Conservation (phyloP, 2,797 vertebrate species). For the Scyliorhinus canicula region DNA sequence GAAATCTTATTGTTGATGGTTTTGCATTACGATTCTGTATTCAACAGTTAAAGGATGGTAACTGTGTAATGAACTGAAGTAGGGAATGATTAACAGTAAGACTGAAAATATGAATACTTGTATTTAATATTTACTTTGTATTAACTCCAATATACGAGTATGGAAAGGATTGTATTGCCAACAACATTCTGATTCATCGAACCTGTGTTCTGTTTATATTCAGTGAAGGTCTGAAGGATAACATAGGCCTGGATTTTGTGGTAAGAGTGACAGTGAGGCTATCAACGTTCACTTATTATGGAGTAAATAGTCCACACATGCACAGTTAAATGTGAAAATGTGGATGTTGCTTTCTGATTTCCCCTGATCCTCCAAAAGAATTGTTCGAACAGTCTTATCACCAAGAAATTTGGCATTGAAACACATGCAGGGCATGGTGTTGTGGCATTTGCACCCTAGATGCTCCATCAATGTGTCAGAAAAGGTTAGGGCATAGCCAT, state of each 20-base stretch:
- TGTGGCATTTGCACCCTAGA: not conserved
- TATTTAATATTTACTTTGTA: conserved; percentile 3
- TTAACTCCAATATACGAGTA: not conserved
- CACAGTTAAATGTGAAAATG: not conserved
- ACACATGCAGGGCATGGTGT: not conserved
- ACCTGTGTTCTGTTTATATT: not conserved
- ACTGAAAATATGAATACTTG: not conserved
- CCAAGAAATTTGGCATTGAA: not conserved
- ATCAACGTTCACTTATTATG: not conserved
- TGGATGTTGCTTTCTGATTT: not conserved
- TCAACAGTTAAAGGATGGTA: not conserved
- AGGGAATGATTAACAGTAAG: not conserved
- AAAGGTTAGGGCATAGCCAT: not conserved
- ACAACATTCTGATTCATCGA: not conserved
- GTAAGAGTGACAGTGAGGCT: not conserved
- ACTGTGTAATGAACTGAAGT: not conserved
- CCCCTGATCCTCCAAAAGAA: not conserved
- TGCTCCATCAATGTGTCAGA: not conserved
- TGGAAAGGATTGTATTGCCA: not conserved
- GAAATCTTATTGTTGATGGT: not conserved
- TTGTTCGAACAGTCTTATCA: not conserved
- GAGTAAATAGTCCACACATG: not conserved
- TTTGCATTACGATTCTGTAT: not conserved
- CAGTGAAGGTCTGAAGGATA: not conserved
- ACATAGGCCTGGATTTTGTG: not conserved